Evolutionary conservation across 2,113 vertebrate species (phyloP).

Genomic region (Percina caprodes): DNA sequence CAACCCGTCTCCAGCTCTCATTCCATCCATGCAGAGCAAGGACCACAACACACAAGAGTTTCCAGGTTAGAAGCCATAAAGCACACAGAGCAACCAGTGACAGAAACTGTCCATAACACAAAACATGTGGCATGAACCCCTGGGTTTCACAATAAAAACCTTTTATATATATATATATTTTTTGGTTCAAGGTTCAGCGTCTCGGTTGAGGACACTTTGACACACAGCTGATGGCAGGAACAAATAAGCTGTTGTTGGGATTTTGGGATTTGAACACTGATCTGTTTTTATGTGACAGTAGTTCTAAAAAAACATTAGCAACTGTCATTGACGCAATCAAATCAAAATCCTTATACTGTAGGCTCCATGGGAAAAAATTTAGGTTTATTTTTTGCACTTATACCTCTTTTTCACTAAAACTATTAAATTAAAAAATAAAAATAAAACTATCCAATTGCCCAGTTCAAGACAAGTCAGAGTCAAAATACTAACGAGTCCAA

Average conservation of each 20-base stretch:
- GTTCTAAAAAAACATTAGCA: too few relatives aligned
- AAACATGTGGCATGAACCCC: background rate
- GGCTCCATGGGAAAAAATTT: too few relatives aligned
- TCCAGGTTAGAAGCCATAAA: conserved; percentile 37
- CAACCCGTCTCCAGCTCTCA: background rate
- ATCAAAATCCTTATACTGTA: too few relatives aligned
- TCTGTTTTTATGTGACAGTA: background rate
- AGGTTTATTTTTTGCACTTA: too few relatives aligned
- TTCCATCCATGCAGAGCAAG: background rate
- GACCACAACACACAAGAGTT: conserved; percentile 21
- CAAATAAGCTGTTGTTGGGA: background rate
- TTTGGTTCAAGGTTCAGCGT: conserved; percentile 42
- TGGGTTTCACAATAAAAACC: too few relatives aligned
- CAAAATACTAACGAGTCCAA: too few relatives aligned
- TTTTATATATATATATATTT: too few relatives aligned
- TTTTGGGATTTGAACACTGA: background rate
- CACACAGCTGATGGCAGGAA: background rate
- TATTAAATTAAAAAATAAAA: too few relatives aligned
- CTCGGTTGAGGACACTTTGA: conserved; percentile 5
- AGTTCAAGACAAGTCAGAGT: too few relatives aligned
- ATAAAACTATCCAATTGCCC: too few relatives aligned
- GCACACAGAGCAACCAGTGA: conserved; percentile 2
- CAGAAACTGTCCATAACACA: background rate
- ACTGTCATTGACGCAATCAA: too few relatives aligned
- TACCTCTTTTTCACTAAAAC: too few relatives aligned